phyloP scores from a whole-genome alignment of 2,113 vertebrate genomes.

The Amphilophus citrinellus region DNA sequence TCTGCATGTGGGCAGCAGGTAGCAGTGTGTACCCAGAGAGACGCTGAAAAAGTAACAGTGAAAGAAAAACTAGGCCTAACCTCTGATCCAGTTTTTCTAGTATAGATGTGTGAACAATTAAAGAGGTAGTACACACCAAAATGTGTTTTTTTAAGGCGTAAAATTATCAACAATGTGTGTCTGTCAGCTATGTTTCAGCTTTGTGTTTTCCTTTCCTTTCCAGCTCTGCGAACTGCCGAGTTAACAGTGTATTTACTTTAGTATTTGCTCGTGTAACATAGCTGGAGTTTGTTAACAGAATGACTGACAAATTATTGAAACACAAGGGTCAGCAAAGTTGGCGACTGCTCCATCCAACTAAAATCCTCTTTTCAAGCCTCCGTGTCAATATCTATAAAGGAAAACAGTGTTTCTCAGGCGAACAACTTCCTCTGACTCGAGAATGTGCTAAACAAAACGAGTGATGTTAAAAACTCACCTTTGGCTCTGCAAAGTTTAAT shows the following conservation, averaged over 20 bases:
- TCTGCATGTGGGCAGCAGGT: slow-evolving; percentile 1
- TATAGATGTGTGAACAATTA: not conserved
- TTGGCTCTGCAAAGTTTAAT: not conserved
- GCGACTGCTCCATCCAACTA: not conserved
- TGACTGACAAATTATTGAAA: too few relatives aligned
- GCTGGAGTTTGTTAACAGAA: too few relatives aligned
- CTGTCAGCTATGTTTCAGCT: too few relatives aligned
- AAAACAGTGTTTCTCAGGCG: not conserved
- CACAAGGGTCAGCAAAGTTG: too few relatives aligned
- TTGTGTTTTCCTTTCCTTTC: too few relatives aligned
- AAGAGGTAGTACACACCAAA: not conserved
- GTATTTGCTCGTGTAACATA: not conserved
- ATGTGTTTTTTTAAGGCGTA: not conserved
- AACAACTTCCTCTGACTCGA: not conserved
- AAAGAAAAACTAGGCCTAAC: not conserved
- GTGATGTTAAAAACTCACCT: not conserved
- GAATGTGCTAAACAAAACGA: not conserved
- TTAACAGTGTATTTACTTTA: not conserved
- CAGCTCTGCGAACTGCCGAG: not conserved
- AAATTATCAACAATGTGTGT: too few relatives aligned
- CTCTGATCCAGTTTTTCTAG: not conserved
- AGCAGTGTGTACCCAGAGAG: not conserved
- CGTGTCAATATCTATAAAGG: not conserved
- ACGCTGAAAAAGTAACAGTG: not conserved
- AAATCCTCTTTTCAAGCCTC: not conserved